These are phyloP conservation scores for Julus scandinavius DNA, from an alignment of 2,888 invertebrate species.

Conservation along the genomic window DNA sequence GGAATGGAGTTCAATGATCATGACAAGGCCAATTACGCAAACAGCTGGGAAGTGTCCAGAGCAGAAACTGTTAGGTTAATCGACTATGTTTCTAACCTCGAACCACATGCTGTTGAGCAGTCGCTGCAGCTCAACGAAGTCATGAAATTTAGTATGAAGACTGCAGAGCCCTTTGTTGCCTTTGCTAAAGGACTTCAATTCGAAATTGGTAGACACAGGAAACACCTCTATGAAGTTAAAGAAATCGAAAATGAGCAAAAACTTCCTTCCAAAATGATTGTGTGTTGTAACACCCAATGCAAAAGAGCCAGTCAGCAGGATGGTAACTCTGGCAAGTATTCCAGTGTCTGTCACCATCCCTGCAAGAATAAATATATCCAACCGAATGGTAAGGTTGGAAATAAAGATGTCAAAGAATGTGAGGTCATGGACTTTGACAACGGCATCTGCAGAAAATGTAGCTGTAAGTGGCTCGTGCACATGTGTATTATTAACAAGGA, in stretches of 20 bases:
- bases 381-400: no score
- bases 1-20: conserved; percentile 49
- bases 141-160: background rate
- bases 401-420: background rate
- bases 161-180: conserved; percentile 18
- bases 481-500: background rate
- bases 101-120: conserved; percentile 37
- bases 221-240: no score
- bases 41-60: conserved; percentile 58
- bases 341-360: background rate
- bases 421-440: background rate
- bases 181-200: no score
- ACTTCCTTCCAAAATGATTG: background rate
- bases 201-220: no score
- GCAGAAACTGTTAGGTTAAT: conserved; percentile 57
- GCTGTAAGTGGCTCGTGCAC: background rate
- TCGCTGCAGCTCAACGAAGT: conserved; percentile 48
- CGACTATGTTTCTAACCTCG: conserved; percentile 14
- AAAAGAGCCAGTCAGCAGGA: background rate
- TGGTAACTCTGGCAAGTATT: background rate
- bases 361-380: background rate
- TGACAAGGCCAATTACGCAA: conserved; percentile 48
- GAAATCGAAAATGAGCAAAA: background rate
- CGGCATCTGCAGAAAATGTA: background rate
- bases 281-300: conserved; percentile 9